Evolutionary conservation across 2,797 vertebrate genomes (phyloP).

Genomic region (Cephalopachus bancanus): DNA sequence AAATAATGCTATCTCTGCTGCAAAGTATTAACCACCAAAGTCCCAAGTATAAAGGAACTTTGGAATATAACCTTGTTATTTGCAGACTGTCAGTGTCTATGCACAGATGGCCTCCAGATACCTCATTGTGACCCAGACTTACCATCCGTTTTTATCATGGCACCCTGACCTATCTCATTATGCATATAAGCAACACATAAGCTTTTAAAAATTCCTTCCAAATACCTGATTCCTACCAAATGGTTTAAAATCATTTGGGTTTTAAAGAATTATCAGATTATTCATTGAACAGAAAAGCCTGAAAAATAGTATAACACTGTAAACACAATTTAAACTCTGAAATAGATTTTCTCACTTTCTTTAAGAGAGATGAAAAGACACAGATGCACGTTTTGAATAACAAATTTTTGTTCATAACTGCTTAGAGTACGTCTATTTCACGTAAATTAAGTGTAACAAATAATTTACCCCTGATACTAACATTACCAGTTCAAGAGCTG

Average conservation of each 20-base stretch:
- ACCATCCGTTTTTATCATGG: not conserved
- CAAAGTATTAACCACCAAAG: not conserved
- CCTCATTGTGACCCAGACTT: not conserved
- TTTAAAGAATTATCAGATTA: not conserved
- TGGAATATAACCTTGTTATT: not conserved
- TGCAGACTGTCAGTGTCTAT: not conserved
- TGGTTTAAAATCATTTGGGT: not conserved
- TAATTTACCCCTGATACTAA: not conserved
- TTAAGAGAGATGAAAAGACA: slow-evolving; percentile 8
- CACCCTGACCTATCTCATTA: not conserved
- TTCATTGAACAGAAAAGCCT: not conserved
- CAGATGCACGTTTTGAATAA: not conserved
- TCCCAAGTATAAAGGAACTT: not conserved
- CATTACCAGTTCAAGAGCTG: not conserved
- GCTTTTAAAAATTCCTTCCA: not conserved
- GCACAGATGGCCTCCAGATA: not conserved
- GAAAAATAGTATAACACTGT: not conserved
- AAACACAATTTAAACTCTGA: slow-evolving; percentile 41
- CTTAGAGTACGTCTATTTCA: not conserved
- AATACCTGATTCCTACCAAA: not conserved
- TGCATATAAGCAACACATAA: not conserved
- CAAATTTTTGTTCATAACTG: slow-evolving; percentile 3
- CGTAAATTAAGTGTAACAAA: slow-evolving; percentile 4
- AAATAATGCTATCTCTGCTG: not conserved
- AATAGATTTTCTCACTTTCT: not conserved